Evolutionary conservation across 2,888 invertebrate genomes (phyloP), one percentile per base, ranked within the genome.

Genomic region (Hydrotaea diabolus): DNA sequence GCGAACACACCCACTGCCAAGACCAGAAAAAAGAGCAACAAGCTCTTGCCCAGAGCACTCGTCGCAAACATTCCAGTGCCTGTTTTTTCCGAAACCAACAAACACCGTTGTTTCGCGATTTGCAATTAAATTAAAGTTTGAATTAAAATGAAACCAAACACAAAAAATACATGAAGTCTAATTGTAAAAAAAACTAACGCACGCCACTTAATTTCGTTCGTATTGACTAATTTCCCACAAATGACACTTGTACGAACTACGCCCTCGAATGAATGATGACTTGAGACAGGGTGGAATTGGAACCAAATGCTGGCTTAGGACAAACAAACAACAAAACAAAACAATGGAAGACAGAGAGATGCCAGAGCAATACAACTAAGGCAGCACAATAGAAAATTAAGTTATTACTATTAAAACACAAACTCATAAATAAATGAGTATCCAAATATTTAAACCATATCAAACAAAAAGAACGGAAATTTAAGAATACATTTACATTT

Each of bases 1-100:
- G 95, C 96, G 93, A 95, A 94, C 93, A 96, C 95, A 94, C 95
- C 95, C 94, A 93, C 91, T 74, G 88, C 89, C 73, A 90, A 90
- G 74, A 89, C 87, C 78, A 91, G 87, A 82, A 90, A 73, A 82
- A 92, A 92, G 79, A 91, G 87, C 85, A 92, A 86, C 87, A 91
- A 92, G 87, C 92, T 92, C 83, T 91, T 90, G 86, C 91, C 91
- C 76, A 92, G 88, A 87, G 91, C 91, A 57, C 91, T 88, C 2
- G 88, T 87, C 57, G 88, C 88, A 85, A 89, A 87, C 90, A 90
- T 90, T 69, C 76, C 13, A 69, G 21, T 21, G 26, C 1, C 15
- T 1, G 15, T 62, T 39, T 11, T 26, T 8, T 49, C n/a, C 31
- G 31, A 31, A 31, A 31, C 2, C 31, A 4, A 2, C 31, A 31